Evolutionary conservation across 2,113 vertebrate species (phyloP).

Genomic region (Laticauda laticaudata): DNA sequence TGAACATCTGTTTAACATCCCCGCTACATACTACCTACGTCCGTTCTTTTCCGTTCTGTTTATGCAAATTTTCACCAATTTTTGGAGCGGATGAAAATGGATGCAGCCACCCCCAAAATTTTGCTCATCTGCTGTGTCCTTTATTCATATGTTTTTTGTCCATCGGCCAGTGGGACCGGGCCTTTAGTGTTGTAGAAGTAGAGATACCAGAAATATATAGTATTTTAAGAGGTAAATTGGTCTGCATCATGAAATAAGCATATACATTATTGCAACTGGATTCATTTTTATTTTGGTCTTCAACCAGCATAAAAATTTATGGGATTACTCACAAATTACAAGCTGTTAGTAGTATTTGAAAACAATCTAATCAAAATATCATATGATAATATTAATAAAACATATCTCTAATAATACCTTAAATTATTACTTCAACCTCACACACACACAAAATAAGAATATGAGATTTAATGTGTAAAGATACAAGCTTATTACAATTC

Average conservation of each 20-base stretch:
- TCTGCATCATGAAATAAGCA: neutral
- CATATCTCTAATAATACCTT: neutral
- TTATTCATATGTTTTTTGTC: too few species aligned
- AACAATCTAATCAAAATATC: neutral
- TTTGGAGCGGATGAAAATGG: too few species aligned
- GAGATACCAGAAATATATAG: neutral
- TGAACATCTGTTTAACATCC: too few species aligned
- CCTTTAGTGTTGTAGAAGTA: neutral
- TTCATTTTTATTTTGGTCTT: neutral
- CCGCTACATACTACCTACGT: too few species aligned
- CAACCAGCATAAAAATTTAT: neutral
- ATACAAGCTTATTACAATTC: neutral
- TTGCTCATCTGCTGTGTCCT: too few species aligned
- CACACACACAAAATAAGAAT: neutral
- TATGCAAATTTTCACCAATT: too few species aligned
- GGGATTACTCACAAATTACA: neutral
- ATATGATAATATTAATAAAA: neutral
- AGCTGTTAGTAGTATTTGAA: neutral
- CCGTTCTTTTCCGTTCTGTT: too few species aligned
- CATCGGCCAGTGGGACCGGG: too few species aligned
- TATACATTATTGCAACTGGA: neutral
- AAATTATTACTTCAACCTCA: neutral
- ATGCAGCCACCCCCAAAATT: too few species aligned
- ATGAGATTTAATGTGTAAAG: neutral
- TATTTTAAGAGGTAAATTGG: neutral